These are phyloP conservation scores for Galerucella pusilla DNA, from an alignment of 2,888 invertebrate genomes.

Conservation along the genomic window DNA sequence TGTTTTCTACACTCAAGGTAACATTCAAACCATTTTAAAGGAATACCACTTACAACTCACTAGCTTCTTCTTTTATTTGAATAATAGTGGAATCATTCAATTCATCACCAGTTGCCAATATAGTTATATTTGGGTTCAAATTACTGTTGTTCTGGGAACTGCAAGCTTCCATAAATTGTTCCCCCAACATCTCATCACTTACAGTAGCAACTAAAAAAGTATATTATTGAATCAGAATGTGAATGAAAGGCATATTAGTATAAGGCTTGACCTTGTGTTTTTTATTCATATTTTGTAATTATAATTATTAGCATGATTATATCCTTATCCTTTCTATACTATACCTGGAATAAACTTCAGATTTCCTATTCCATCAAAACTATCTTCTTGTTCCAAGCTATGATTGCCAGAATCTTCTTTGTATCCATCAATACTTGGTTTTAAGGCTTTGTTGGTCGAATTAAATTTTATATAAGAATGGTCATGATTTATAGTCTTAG, in stretches of 20 bases:
- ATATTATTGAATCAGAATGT: neutral
- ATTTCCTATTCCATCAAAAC: constrained; percentile 2
- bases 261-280: too few relatives aligned
- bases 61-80: constrained; percentile 20
- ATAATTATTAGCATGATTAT: too few relatives aligned
- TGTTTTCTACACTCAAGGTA: too few relatives aligned
- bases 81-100: constrained; percentile 3
- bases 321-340: neutral
- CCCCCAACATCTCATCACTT: constrained; percentile 6
- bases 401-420: constrained; percentile 11
- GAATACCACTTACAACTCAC: constrained; percentile 23
- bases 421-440: neutral
- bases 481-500: constrained; percentile 16
- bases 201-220: constrained; percentile 2
- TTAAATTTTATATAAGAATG: constrained; percentile 24
- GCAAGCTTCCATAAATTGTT: constrained; percentile 10
- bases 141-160: neutral
- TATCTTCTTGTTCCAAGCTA: neutral
- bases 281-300: too few relatives aligned
- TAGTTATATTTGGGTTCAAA: constrained; percentile 11
- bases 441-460: neutral
- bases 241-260: neutral
- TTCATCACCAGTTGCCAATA: constrained; percentile 29
- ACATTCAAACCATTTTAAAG: too few relatives aligned
- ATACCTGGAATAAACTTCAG: constrained; percentile 13